Conservation (phyloP, 2,797 vertebrate genomes). For the Chrysocyon brachyurus region DNA sequence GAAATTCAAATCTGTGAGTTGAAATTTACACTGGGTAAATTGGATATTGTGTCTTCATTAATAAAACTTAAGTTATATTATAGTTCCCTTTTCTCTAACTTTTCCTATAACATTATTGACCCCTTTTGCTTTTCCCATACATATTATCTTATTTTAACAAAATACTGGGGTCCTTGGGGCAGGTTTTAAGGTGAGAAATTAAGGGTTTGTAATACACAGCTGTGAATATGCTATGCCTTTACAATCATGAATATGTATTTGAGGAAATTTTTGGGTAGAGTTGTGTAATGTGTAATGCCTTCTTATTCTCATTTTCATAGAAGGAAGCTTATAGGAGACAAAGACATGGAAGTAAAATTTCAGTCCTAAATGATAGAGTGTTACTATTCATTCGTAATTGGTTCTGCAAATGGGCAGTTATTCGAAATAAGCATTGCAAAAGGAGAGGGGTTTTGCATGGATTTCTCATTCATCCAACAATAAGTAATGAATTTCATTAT, state of each 20-base stretch:
- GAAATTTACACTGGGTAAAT: not conserved
- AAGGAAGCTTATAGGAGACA: not conserved
- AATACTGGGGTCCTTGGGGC: not conserved
- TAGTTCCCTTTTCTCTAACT: not conserved
- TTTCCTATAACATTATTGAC: not conserved
- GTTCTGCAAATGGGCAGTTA: not conserved
- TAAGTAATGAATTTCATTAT: not conserved
- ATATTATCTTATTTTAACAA: not conserved
- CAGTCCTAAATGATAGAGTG: not conserved
- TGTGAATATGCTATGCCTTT: not conserved
- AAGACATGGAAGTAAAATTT: not conserved
- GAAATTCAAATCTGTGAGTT: not conserved
- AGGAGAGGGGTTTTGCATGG: not conserved
- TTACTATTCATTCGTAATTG: not conserved
- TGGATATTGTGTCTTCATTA: not conserved
- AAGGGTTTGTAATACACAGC: not conserved
- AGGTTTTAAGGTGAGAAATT: not conserved
- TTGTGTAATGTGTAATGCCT: not conserved
- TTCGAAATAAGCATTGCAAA: not conserved
- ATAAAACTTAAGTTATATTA: not conserved
- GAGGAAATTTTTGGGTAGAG: not conserved
- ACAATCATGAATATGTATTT: not conserved
- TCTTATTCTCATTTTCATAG: not conserved
- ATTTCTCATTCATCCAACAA: not conserved
- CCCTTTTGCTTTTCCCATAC: not conserved